Base-by-base conservation (phyloP, 2,888 invertebrate species). In the Drosophila meridiana region DNA sequence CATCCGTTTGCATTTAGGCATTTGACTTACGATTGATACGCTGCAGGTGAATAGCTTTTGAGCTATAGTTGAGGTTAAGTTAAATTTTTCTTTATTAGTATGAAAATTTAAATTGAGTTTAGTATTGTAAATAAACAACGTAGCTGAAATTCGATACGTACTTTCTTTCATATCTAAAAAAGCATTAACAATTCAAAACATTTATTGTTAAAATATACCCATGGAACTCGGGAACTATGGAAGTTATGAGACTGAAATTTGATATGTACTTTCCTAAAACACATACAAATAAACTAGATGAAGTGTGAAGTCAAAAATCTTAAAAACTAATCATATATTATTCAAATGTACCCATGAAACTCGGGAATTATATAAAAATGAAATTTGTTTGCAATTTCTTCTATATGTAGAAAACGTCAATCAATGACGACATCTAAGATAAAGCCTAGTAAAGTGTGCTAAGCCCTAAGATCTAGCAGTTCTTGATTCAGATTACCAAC, bases 1-100 rank as follows among this genome's bases (percentile, higher is more conserved):
- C 76, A 76, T 69, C 59, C 80, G 80, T 72, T 80, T 55, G 69
- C 34, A 56, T 48, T 32, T 30, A 32, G n/a, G 32, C 48, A 50
- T 32, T n/a, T 50, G 38, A 14, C 13, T 38, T 55, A 28, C 62
- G 59, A 56, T 65, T 55, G 60, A 47, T 36, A 34, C 30, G 8
- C 34, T 40, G 40, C 77, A 77, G 59, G 56, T 77, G 59, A 63
- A 66, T 43, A 57, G 62, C 36, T 48, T 26, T 48, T 6, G 13
- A 40, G 32, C 34, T 50, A 3, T 13, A 5, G 5, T 59, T 38
- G 26, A 36, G 34, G 26, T 34, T 26, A 36, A 0, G 8, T 40
- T 30, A 2, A n/a, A 38, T 9, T 32, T 32, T n/a, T 32, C 2
- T 14, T 32, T 30, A 13, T 9, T 9, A 20, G 11, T 26, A 26